Percentiles rank a stretch among this genome's conserved stretches.
These are phyloP conservation scores for Otus sunia DNA, from an alignment of 2,113 vertebrate species.

Conservation along the genomic window DNA sequence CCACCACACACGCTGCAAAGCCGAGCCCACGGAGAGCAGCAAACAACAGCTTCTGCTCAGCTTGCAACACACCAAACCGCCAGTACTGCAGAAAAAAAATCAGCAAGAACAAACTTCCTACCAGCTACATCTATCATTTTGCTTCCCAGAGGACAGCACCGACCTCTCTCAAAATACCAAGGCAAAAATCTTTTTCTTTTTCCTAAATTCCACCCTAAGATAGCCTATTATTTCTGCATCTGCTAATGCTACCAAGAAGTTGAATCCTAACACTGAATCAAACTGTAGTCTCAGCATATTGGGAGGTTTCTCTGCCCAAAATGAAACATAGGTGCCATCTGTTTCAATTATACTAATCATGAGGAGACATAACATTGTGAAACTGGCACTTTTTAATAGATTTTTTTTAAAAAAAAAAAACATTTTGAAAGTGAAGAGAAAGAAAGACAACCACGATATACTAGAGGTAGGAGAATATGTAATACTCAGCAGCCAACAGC, in stretches of 20 bases:
- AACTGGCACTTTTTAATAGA: not conserved
- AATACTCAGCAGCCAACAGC: not conserved
- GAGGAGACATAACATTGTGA: not conserved
- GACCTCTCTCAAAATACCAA: fast-evolving
- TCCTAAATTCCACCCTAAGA: not conserved
- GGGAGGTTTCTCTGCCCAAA: slow-evolving; percentile 36
- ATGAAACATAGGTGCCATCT: not conserved
- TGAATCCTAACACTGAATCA: not conserved
- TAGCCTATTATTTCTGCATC: not conserved
- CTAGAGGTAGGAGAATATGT: not conserved
- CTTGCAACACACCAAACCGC: not conserved
- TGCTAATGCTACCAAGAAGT: not conserved
- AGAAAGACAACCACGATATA: not conserved
- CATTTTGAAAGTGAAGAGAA: not conserved
- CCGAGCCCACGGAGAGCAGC: not conserved
- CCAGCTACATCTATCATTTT: fast-evolving
- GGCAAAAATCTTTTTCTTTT: not conserved
- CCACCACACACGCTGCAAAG: fast-evolving
- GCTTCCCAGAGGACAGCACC: not conserved
- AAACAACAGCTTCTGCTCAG: not conserved
- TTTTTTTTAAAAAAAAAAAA: not conserved
- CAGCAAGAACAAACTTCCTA: not conserved
- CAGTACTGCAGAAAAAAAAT: not conserved
- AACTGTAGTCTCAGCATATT: not conserved
- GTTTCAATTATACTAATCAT: slow-evolving; percentile 20